Conservation (phyloP, 2,888 invertebrate genomes). For the Eumacrocentrus americanus region DNA sequence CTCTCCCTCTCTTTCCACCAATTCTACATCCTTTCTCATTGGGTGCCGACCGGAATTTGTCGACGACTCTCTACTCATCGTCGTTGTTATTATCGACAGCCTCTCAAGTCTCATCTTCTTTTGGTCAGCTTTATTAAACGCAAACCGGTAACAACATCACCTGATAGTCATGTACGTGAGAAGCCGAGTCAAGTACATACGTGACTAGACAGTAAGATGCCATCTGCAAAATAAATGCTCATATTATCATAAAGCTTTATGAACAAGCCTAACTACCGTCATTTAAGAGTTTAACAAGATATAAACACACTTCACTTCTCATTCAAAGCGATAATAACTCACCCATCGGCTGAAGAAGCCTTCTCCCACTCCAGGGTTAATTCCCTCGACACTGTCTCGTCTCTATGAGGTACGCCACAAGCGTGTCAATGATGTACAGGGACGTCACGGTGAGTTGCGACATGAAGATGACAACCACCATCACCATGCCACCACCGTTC, state of each 20-base stretch:
- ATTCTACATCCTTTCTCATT: constrained; percentile 9
- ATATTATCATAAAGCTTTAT: too few relatives aligned
- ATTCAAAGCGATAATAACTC: neutral
- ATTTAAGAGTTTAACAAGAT: neutral
- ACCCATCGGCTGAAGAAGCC: too few relatives aligned
- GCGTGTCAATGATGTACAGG: constrained; percentile 3
- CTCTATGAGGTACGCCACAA: constrained; percentile 2
- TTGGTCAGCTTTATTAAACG: neutral
- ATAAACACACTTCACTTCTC: neutral
- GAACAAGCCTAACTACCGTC: too few relatives aligned
- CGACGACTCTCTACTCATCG: neutral
- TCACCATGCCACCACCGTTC: constrained; percentile 28
- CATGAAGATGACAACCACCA: constrained; percentile 31
- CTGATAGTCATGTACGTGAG: neutral
- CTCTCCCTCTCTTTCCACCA: constrained; percentile 23
- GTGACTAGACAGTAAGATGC: neutral
- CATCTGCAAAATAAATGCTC: neutral
- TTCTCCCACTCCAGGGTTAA: constrained; percentile 1
- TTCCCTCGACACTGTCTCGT: constrained; percentile 2
- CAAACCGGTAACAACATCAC: constrained; percentile 10
- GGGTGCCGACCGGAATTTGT: neutral
- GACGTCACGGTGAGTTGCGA: constrained; percentile 15
- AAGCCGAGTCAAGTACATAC: too few relatives aligned
- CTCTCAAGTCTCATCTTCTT: too few relatives aligned
- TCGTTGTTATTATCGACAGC: neutral